Evolutionary conservation across 1,140 invertebrate genomes (phyloP).

Genomic region (Rhopalosiphum padi): DNA sequence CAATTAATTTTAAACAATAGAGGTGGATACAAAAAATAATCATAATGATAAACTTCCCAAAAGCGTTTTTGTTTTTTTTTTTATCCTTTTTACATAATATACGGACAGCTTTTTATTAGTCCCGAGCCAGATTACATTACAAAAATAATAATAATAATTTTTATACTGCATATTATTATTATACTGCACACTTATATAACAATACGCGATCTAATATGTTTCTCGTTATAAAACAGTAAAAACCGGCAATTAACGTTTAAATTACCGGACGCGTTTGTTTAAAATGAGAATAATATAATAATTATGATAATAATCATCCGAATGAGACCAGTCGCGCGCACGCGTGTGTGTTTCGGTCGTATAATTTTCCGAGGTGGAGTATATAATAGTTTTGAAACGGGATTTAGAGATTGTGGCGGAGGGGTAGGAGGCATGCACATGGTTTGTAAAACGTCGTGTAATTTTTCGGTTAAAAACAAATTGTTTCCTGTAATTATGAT

Average conservation of each 20-base stretch:
- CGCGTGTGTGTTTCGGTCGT: constrained; percentile 27
- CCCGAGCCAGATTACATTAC: constrained; percentile 33
- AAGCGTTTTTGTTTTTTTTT: constrained; percentile 2
- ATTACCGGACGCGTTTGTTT: constrained; percentile 52
- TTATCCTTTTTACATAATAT: not conserved
- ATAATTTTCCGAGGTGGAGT: constrained; percentile 40
- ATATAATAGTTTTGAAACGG: not conserved
- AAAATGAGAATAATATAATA: constrained; percentile 37
- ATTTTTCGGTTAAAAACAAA: constrained; percentile 44
- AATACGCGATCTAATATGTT: not conserved
- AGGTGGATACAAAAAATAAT: constrained; percentile 10
- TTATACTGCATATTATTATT: not conserved
- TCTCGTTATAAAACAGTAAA: constrained; percentile 16
- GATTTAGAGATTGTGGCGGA: not conserved
- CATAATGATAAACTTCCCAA: constrained; percentile 24
- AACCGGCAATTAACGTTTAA: constrained; percentile 47
- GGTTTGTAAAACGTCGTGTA: constrained; percentile 44
- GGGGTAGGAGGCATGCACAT: not conserved
- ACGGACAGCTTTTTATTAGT: constrained; percentile 32
- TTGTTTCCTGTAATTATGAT: constrained; percentile 40
- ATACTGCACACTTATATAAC: not conserved
- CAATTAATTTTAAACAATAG: constrained; percentile 52
- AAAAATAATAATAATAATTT: not conserved
- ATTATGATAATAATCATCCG: constrained; percentile 21
- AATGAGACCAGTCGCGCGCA: not conserved